Base-by-base conservation (phyloP, 2,888 invertebrate species). In the Pterostichus madidus region DNA sequence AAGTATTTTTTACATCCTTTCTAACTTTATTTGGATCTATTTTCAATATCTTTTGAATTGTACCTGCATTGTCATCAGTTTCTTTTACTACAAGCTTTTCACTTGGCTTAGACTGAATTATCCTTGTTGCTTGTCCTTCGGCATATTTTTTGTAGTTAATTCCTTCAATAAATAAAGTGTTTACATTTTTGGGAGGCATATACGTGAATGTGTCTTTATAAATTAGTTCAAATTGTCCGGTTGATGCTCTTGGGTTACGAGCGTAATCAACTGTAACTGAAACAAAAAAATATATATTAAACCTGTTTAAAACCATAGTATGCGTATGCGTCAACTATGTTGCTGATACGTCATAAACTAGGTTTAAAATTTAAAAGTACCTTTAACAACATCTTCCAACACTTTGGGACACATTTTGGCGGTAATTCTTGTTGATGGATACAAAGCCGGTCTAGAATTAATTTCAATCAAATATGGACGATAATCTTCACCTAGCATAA, bases 381-480 rank as follows among this genome's bases (percentile, higher is more conserved):
- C 97, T 94, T 97, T 98, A 78, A 98, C 92, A 24, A 96, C 92
- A 90, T 98, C 98, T 86, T 96, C 94, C 15, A 97, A 89, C 4
- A 96, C 96, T 86, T 92, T 92, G 2, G 95, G 93, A 88, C 97
- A 98, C 88, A 98, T 93, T 85, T 93, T 92, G 0, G 95, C 94
- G 0, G 98, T 98, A 10, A 98, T 94, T 82, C 93, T 93, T 0
- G 98, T 98, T 32, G 96, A 97, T 24, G 94, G 92, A 84, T 93
- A 92, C 90, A 98, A 93, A 89, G 97, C 95, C 0, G 98, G 98
- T 87, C 95, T 95, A 1, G 96, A 95, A 91, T 98, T 98, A 85
- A 98, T 97, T 91, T 98, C 98, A 86, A 98, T 96, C 84, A 98
- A 90, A 95, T 97, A 97, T 0, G 97, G 97, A 84, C 94, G 93